Conservation (phyloP, 2,888 invertebrate species). For the Erynnis tages region DNA sequence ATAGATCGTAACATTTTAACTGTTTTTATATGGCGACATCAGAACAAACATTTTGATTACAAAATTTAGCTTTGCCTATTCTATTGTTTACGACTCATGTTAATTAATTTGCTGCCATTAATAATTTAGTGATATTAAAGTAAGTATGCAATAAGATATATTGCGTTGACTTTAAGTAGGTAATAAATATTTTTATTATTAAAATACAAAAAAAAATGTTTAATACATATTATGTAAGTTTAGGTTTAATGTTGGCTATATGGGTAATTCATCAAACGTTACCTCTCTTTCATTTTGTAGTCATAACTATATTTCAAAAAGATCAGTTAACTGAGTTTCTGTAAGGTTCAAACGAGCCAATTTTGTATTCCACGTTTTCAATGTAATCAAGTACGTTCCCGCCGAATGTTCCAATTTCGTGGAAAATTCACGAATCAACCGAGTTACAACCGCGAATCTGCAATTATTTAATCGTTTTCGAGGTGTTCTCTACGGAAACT, state of each 20-base stretch:
- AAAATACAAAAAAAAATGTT: too few species aligned
- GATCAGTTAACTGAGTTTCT: too few species aligned
- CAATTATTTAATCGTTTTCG: conserved; percentile 74
- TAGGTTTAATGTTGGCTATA: too few species aligned
- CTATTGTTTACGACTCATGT: not conserved
- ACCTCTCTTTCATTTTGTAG: too few species aligned
- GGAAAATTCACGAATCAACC: conserved; percentile 64
- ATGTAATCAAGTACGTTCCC: conserved; percentile 64
- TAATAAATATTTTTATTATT: too few species aligned
- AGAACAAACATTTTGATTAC: not conserved
- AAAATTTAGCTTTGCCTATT: not conserved
- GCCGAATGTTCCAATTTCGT: conserved; percentile 62
- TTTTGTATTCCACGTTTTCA: conserved; percentile 64
- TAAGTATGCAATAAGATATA: too few species aligned
- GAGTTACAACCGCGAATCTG: conserved; percentile 61
- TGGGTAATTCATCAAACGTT: too few species aligned
- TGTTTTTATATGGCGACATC: not conserved
- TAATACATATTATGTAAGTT: too few species aligned
- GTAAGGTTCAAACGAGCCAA: conserved; percentile 42
- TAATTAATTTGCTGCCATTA: not conserved
- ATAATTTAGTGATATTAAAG: too few species aligned
- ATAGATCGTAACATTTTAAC: too few species aligned
- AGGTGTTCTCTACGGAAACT: conserved; percentile 68
- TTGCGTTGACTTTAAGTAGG: too few species aligned
- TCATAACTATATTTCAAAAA: too few species aligned